These are phyloP conservation scores for Agrotis ipsilon DNA, from an alignment of 2,888 invertebrate species.

Conservation along the genomic window DNA sequence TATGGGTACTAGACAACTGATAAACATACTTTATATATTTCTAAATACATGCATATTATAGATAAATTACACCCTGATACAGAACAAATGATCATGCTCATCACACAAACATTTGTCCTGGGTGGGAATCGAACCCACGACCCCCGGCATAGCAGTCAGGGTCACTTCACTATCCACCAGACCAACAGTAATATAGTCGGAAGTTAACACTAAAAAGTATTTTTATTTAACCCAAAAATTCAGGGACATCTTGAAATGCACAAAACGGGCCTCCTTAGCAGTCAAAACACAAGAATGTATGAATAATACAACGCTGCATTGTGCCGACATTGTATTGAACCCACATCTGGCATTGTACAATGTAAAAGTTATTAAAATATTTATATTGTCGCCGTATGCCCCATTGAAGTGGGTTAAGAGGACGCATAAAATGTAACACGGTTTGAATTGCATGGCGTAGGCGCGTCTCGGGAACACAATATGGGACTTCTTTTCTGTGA, in stretches of 20 bases:
- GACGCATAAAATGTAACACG: conserved; percentile 65
- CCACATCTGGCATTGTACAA: conserved; percentile 56
- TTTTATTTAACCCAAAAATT: too few relatives aligned
- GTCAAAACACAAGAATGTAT: conserved; percentile 46
- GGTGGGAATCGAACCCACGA: too few relatives aligned
- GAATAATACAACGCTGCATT: conserved; percentile 52
- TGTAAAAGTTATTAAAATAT: conserved; percentile 70
- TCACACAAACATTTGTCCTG: too few relatives aligned
- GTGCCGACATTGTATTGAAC: conserved; percentile 49
- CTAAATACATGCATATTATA: too few relatives aligned
- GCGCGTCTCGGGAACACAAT: conserved; percentile 35
- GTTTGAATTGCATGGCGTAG: conserved; percentile 43
- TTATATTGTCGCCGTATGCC: conserved; percentile 63
- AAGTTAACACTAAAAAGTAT: too few relatives aligned
- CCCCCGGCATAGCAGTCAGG: too few relatives aligned
- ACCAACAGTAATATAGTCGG: too few relatives aligned
- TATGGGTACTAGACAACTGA: too few relatives aligned
- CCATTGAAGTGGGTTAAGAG: conserved; percentile 71
- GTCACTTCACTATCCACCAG: too few relatives aligned
- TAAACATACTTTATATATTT: too few relatives aligned
- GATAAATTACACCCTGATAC: too few relatives aligned
- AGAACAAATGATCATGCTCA: too few relatives aligned
- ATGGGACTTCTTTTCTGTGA: conserved; percentile 10
- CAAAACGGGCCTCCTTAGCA: conserved; percentile 23
- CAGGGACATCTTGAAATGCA: background rate